Base-by-base conservation (phyloP, 2,797 vertebrate genomes). In the Sarcoramphus papa region DNA sequence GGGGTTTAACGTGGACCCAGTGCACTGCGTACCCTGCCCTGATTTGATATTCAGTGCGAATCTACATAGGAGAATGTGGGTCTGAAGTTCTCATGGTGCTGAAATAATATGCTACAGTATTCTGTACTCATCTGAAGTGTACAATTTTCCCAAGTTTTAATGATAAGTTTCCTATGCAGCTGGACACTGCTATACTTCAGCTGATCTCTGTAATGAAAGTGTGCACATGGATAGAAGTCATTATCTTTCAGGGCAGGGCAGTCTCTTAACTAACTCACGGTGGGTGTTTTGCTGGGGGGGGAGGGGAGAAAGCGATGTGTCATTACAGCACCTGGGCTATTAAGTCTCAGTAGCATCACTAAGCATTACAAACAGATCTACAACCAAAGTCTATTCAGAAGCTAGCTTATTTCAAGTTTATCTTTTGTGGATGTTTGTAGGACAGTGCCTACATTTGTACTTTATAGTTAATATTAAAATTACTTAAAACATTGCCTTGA, bases 291-390 rank as follows among this genome's bases (percentile, higher is more conserved):
- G 12, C 41, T 4, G 2, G 12, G 14, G 6, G 4, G 2, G 4
- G 4, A 4, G 3, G 31, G 50, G 24, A 23, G 54, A 20, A 30
- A 19, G 6, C 0, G 0, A 10, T 4, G 24, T 70, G 16, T 64
- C 50, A 59, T n/a, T 53, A 50, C 5, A 73, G 41, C 54, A 69
- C 16, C 37, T 69, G 70, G 18, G 47, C 30, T 56, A 6, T 31
- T 35, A 76, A 67, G 10, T 33, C 14, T 67, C 68, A 28, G 5
- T 5, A 56, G 11, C n/a, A 75, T 67, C 72, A 74, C 22, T 37
- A 77, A 45, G 9, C 30, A 63, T 47, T 69, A n/a, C 7, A 68
- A 62, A 81, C 0, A 67, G 13, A 56, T 59, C 48, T 21, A 79
- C 27, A 70, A 28, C 6, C 12, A 27, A 77, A 81, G 3, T 7